Percentiles rank a stretch among this genome's conserved stretches.
Evolutionary conservation across 2,113 vertebrate genomes (phyloP).

Genomic region (Heterotilapia buettikoferi): DNA sequence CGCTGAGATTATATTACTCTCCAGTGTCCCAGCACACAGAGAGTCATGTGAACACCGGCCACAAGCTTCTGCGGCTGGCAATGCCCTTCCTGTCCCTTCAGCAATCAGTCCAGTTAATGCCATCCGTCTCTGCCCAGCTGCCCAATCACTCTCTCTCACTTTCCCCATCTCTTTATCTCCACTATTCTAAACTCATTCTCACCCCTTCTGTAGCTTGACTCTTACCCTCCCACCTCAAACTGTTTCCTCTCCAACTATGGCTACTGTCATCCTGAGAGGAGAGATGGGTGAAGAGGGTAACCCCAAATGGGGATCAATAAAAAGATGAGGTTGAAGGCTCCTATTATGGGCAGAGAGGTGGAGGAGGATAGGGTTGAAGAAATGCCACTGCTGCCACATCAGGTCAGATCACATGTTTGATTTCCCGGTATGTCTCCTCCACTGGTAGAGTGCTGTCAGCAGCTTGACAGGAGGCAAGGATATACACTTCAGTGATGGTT

Average conservation of each 20-base stretch:
- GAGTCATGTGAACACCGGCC: slow-evolving; percentile 62
- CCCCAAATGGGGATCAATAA: slow-evolving; percentile 57
- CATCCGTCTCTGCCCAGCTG: slow-evolving; percentile 38
- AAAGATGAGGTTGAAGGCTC: slow-evolving; percentile 21
- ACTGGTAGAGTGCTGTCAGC: slow-evolving; percentile 25
- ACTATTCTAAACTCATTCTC: neutral
- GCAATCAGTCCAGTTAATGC: slow-evolving; percentile 42
- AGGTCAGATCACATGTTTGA: slow-evolving; percentile 47
- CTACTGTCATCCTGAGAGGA: slow-evolving; percentile 14
- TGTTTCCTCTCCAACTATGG: slow-evolving; percentile 15
- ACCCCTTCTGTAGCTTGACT: slow-evolving; percentile 21
- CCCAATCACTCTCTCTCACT: slow-evolving; percentile 13
- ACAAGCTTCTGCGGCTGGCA: slow-evolving; percentile 47
- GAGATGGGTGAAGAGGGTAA: neutral
- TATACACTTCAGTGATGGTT: slow-evolving; percentile 19
- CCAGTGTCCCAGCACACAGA: slow-evolving; percentile 24
- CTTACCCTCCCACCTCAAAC: neutral
- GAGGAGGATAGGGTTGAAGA: slow-evolving; percentile 11
- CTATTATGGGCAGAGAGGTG: slow-evolving; percentile 45
- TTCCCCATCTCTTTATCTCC: slow-evolving; percentile 2
- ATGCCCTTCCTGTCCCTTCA: slow-evolving; percentile 51
- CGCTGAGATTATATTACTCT: slow-evolving; percentile 72
- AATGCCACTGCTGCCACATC: slow-evolving; percentile 39
- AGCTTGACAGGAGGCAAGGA: slow-evolving; percentile 20
- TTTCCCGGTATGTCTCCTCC: slow-evolving; percentile 4